Conservation (phyloP, 2,888 invertebrate genomes). For the Phyto melanocephala region DNA sequence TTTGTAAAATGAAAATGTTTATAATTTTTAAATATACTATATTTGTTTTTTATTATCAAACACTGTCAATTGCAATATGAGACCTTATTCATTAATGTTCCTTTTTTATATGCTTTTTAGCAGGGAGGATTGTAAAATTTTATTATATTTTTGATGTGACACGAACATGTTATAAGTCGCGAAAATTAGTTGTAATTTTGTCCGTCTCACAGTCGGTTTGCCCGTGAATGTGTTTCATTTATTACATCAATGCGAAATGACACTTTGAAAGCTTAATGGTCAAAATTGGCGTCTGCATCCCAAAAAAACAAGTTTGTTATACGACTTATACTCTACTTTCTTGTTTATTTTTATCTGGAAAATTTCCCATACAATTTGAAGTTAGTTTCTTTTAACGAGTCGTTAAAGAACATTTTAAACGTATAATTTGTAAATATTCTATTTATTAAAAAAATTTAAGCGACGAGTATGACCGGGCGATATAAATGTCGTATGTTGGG, state of each 20-base stretch:
- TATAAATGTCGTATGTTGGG: background rate
- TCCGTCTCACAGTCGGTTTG: background rate
- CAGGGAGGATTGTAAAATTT: conserved; percentile 16
- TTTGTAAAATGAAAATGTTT: background rate
- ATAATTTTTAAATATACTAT: background rate
- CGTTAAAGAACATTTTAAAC: background rate
- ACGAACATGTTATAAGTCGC: conserved; percentile 53
- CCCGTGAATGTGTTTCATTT: background rate
- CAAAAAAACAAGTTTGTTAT: background rate
- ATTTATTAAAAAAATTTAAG: conserved; percentile 6
- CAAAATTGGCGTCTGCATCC: conserved; percentile 20
- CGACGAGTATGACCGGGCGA: background rate
- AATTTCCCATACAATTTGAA: background rate
- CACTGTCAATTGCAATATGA: conserved; percentile 35
- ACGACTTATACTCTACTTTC: background rate
- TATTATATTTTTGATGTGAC: conserved; percentile 52
- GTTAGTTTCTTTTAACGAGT: background rate
- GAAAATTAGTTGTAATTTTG: conserved; percentile 44
- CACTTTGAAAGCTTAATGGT: conserved; percentile 32
- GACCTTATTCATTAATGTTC: background rate
- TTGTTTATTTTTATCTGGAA: background rate
- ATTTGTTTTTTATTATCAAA: background rate
- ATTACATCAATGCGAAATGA: conserved; percentile 33
- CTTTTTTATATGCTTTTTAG: background rate
- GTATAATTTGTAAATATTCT: background rate